Evolutionary conservation across 2,113 vertebrate species (phyloP).

Genomic region (Machaerirhynchus nigripectus): DNA sequence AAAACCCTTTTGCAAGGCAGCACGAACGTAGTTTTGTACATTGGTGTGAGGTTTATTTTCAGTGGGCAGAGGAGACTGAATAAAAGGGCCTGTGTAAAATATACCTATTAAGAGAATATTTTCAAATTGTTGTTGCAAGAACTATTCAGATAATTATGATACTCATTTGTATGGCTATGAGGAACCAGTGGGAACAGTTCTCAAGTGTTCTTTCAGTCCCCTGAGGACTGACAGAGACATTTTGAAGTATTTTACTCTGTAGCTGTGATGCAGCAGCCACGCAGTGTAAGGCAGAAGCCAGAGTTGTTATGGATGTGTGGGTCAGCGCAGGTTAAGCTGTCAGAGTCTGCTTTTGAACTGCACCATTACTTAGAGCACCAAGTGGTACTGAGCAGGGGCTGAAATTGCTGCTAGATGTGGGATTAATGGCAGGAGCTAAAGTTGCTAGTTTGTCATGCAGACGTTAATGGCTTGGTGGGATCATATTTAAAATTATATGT

Average conservation of each 20-base stretch:
- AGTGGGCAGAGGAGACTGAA: neutral
- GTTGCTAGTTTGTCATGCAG: constrained; percentile 32
- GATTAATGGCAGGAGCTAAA: constrained; percentile 32
- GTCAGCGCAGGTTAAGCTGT: constrained; percentile 18
- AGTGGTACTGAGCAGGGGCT: neutral
- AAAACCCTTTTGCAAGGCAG: neutral
- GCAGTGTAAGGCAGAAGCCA: neutral
- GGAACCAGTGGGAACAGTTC: neutral
- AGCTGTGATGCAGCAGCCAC: neutral
- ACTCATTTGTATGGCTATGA: fast-evolving
- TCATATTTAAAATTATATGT: constrained; percentile 33
- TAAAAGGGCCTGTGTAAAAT: neutral
- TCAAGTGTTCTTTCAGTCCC: neutral
- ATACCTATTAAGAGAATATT: neutral
- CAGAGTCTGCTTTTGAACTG: constrained; percentile 7
- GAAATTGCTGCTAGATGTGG: neutral
- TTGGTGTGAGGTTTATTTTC: neutral
- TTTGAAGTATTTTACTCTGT: neutral
- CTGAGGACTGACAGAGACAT: neutral
- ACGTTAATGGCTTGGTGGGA: constrained; percentile 35
- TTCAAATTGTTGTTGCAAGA: neutral
- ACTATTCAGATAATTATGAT: neutral
- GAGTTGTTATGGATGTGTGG: neutral
- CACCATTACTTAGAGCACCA: neutral
- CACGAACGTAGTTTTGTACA: neutral